These are phyloP conservation scores for Dromococcyx pavoninus DNA, from an alignment of 2,797 vertebrate species.

Conservation along the genomic window DNA sequence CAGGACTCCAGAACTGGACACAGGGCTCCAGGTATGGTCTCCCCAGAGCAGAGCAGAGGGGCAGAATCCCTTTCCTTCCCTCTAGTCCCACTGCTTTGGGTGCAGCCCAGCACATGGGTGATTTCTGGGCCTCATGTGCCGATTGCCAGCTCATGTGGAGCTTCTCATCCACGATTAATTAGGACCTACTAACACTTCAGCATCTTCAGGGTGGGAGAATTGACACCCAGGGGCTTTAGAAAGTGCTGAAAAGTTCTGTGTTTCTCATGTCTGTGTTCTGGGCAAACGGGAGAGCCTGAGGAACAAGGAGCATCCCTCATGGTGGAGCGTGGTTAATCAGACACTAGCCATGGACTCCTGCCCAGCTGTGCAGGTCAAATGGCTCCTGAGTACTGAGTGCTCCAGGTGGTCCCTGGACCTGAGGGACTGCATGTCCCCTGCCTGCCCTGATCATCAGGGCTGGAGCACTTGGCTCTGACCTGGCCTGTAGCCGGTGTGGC, in stretches of 20 bases:
- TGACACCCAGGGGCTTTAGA: neutral
- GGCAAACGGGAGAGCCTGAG: neutral
- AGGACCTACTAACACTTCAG: neutral
- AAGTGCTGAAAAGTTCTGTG: neutral
- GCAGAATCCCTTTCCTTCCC: no score
- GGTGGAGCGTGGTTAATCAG: rapidly evolving
- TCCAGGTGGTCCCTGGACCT: neutral
- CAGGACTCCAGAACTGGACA: no score
- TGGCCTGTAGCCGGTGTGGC: neutral
- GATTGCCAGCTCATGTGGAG: no score
- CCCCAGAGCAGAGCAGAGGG: no score
- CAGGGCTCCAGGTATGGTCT: no score
- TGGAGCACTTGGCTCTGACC: rapidly evolving
- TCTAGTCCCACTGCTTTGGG: no score
- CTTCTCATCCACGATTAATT: no score
- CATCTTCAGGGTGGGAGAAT: neutral
- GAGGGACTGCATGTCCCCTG: neutral
- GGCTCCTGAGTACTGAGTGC: rapidly evolving
- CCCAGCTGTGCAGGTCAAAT: rapidly evolving
- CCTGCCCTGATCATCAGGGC: neutral
- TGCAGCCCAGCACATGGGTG: no score
- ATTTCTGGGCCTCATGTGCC: no score
- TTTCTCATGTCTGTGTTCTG: rapidly evolving
- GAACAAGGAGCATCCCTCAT: neutral
- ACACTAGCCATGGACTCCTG: neutral